A percentile compares a stretch with the other conserved stretches of the same genome.
Evolutionary conservation across 2,888 invertebrate genomes (phyloP).

Genomic region (Diaphora mendica): DNA sequence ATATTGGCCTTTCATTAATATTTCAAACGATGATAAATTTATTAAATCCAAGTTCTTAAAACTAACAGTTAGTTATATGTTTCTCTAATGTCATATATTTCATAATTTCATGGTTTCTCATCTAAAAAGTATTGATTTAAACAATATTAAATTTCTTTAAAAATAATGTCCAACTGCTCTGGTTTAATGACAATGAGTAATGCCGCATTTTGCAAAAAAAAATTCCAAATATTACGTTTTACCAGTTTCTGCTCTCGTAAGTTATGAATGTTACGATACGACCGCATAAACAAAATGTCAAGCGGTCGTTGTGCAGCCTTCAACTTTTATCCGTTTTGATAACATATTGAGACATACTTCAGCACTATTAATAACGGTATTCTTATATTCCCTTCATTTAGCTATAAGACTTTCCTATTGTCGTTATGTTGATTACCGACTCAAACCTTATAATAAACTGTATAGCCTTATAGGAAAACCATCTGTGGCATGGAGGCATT

Average conservation of each 20-base stretch:
- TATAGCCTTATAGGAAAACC: no score
- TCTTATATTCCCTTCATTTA: background rate
- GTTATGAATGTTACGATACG: background rate
- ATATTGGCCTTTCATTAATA: background rate
- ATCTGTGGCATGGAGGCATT: background rate
- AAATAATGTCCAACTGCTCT: conserved; percentile 10
- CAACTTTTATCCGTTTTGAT: conserved; percentile 5
- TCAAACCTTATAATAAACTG: background rate
- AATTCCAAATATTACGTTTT: conserved; percentile 10
- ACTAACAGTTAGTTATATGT: no score
- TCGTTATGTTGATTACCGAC: background rate
- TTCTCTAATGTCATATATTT: no score
- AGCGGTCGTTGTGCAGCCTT: conserved; percentile 10
- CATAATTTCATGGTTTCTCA: no score
- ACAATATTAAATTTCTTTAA: background rate
- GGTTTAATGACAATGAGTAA: conserved; percentile 9
- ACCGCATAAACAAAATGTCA: conserved; percentile 4
- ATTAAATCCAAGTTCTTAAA: background rate
- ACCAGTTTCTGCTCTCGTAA: background rate
- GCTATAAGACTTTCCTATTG: background rate
- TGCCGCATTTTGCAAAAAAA: conserved; percentile 5
- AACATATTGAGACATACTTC: background rate
- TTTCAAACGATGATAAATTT: background rate
- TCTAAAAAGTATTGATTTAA: background rate
- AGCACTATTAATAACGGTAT: background rate